Evolutionary conservation across 2,113 vertebrate genomes (phyloP), one percentile per base, ranked within the genome.

Genomic region (Brachyistius frenatus): DNA sequence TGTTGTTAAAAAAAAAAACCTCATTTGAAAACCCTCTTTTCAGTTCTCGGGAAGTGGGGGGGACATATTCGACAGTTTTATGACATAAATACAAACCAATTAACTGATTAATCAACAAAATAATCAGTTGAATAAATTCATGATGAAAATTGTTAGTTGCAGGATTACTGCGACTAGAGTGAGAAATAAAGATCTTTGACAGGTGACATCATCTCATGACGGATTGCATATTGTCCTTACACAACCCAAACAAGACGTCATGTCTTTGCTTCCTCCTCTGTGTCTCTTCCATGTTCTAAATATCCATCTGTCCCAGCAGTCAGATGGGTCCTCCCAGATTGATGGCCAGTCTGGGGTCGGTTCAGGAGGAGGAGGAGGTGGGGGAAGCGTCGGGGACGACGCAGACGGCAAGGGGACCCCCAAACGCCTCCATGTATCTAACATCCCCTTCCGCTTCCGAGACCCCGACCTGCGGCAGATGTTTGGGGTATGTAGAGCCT

Each of bases 361-460:
- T 56, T 85, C 89, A 2, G 93, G 90, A 36, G 93, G 89, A 39
- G 91, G 91, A 36, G 92, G 90, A 0, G 86, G 88, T 0, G 90
- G 89, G 23, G 95, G 90, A 78, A 62, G 41, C 8, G 49, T 57
- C 2, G 96, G 90, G 35, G 97, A 98, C 60, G 96, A 94, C 73
- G 91, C 95, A 0, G 98, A 99, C 41, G 95, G 95, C 89, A 99
- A 99, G 94, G 95, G 95, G 30, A 97, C 97, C 88, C 98, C 98
- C 7, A 99, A 99, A 88, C 96, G 98, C n/a, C 97, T 99, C 72
- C 98, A 99, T 13, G 98, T 99, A 74, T 99, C 98, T 74, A 99
- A 99, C 94, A 99, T 99, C 93, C 98, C 98, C 84, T 99, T 99
- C 94, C 97, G 98, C 73, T 99, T 99, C 94, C 93, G 98, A 91